phyloP scores from a whole-genome alignment of 2,797 vertebrate species.

The Staurois parvus region DNA sequence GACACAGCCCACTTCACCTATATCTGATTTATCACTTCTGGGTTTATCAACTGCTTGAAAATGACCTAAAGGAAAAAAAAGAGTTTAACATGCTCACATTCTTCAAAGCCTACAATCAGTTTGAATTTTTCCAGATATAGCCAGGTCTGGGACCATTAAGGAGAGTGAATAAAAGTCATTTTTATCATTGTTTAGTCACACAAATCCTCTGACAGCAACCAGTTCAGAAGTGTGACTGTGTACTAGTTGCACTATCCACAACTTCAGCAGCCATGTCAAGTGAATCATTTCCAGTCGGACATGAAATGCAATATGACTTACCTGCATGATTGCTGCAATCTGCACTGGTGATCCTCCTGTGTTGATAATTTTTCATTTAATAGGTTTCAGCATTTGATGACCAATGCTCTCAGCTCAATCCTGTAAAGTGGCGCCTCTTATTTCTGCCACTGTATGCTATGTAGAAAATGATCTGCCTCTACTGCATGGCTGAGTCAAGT shows the following conservation, averaged over 20 bases:
- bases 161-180: too few species aligned
- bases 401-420: background rate
- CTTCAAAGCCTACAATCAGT: too few species aligned
- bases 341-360: background rate
- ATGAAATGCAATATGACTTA: conserved; percentile 3
- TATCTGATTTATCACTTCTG: too few species aligned
- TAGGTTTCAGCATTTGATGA: background rate
- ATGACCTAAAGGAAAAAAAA: too few species aligned
- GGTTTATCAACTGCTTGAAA: too few species aligned
- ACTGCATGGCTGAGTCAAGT: background rate
- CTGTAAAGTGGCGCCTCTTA: background rate
- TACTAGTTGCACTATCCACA: background rate
- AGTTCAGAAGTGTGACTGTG: background rate
- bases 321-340: conserved; percentile 26
- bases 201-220: too few species aligned
- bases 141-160: too few species aligned
- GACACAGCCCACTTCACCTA: too few species aligned
- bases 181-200: too few species aligned
- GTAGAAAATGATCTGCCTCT: conserved; percentile 16
- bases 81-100: too few species aligned
- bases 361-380: background rate
- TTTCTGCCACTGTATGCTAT: background rate
- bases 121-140: too few species aligned
- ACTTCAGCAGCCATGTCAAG: too few species aligned
- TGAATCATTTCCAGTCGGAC: background rate